Base-by-base conservation (phyloP, 2,113 vertebrate genomes). In the Halcyon senegalensis region DNA sequence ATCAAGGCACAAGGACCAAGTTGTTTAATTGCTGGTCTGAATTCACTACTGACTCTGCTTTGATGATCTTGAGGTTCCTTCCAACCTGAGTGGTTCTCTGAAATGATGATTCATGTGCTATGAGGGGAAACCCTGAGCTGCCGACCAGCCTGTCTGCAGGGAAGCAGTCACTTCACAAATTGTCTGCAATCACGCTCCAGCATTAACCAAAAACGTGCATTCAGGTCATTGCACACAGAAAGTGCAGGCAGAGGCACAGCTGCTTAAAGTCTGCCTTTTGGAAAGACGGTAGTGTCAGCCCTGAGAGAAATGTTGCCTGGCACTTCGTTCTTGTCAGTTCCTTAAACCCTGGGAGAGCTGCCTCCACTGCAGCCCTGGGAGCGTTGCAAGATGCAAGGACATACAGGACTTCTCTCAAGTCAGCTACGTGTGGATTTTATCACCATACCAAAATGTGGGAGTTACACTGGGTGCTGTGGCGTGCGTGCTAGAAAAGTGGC, bases 101-200 rank as follows among this genome's bases (percentile, higher is more conserved):
- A 68, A 62, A 63, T 1, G 2, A 39, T 0, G 3, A 46, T 83
- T 56, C 55, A 19, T 2, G 2, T 16, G 10, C 8, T 28, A 39
- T 1, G 0, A 51, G 72, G 51, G 27, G 8, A 77, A 82, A 20
- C 15, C 25, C 53, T 14, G 35, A 21, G n/a, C 35, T 8, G 5
- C 39, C 50, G 75, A 56, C 46, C 30, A 44, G 12, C 9, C 37
- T 62, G 7, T 21, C 70, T 14, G 8, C 15, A 28, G 64, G 53
- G 75, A 82, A 85, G 25, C 21, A 25, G 13, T 37, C 27, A 16
- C n/a, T 9, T 83, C 78, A 39, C 6, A 28, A 13, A 4, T n/a
- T 5, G 24, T 4, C 35, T 37, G 27, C 58, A 51, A 2, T 16
- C 2, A 1, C 8, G 6, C 18, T 56, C 67, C 2, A 1, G 13